Evolutionary conservation across 2,797 vertebrate genomes (phyloP).

Genomic region (Siniperca obscura): DNA sequence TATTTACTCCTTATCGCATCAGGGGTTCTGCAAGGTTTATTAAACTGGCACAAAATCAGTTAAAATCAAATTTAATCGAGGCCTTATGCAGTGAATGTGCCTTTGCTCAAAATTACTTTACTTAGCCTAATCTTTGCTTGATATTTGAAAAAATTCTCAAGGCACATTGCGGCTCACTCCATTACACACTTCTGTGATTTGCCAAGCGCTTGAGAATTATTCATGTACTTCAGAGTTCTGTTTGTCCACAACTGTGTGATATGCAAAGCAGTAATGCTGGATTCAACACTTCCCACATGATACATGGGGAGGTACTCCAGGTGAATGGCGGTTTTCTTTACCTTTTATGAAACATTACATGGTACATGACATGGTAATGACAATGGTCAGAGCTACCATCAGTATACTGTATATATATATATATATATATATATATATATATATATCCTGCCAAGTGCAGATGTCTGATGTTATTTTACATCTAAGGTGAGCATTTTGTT

Average conservation of each 20-base stretch:
- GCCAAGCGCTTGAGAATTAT: conserved; percentile 42
- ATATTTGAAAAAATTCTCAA: conserved; percentile 60
- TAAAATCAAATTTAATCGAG: conserved; percentile 50
- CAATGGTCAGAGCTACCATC: neutral
- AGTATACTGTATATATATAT: too few relatives aligned
- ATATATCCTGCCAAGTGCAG: too few relatives aligned
- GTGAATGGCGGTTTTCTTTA: neutral
- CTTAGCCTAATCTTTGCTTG: conserved; percentile 54
- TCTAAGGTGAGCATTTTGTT: neutral
- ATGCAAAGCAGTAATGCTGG: conserved; percentile 29
- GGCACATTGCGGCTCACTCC: conserved; percentile 48
- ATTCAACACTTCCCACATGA: conserved; percentile 15
- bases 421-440: too few relatives aligned
- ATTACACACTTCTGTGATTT: conserved; percentile 66
- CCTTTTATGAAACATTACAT: neutral
- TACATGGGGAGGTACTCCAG: neutral
- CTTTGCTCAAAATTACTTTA: conserved; percentile 39
- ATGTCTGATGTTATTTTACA: too few relatives aligned
- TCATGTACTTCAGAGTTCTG: conserved; percentile 33
- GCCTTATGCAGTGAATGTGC: conserved; percentile 39
- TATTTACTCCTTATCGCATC: conserved; percentile 36
- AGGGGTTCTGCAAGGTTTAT: conserved; percentile 46
- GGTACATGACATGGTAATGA: too few relatives aligned
- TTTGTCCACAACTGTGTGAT: conserved; percentile 44
- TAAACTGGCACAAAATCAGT: conserved; percentile 52